Conservation (phyloP, 2,113 vertebrate genomes). For the Nicator chloris region DNA sequence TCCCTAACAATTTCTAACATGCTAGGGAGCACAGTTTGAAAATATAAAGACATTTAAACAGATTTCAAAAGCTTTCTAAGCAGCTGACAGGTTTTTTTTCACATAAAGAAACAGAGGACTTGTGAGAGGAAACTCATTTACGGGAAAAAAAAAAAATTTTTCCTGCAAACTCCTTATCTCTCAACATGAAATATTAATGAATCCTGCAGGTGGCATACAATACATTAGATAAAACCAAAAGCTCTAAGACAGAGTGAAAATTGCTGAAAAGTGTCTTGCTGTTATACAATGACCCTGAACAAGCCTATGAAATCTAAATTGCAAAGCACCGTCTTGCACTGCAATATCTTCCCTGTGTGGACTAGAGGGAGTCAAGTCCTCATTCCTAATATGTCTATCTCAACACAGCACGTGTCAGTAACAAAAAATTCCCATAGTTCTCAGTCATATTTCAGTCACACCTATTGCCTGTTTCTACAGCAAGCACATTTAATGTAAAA, state of each 20-base stretch:
- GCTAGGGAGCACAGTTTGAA: not conserved
- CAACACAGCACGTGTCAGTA: not conserved
- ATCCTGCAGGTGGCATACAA: not conserved
- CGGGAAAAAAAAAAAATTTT: not conserved
- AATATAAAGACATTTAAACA: slow-evolving; percentile 44
- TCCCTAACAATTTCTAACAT: slow-evolving; percentile 49
- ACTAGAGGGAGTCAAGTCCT: not conserved
- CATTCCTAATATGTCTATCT: not conserved
- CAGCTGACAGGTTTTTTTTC: not conserved
- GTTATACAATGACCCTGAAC: not conserved
- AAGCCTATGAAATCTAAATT: slow-evolving; percentile 9
- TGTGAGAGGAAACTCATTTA: not conserved
- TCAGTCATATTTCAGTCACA: not conserved
- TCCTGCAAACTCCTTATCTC: not conserved
- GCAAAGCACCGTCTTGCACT: not conserved
- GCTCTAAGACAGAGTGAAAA: slow-evolving; percentile 15
- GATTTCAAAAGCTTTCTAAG: slow-evolving; percentile 37
- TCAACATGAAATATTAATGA: slow-evolving; percentile 41
- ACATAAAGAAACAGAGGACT: not conserved
- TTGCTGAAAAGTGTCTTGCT: slow-evolving; percentile 6
- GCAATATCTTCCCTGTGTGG: not conserved
- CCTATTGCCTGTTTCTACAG: not conserved
- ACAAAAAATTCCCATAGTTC: not conserved
- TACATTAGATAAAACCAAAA: slow-evolving; percentile 18
- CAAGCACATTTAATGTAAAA: not conserved